A percentile compares a stretch with the other conserved stretches of the same genome.
Evolutionary conservation across 2,113 vertebrate genomes (phyloP).

Genomic region (Syngnathus typhle): DNA sequence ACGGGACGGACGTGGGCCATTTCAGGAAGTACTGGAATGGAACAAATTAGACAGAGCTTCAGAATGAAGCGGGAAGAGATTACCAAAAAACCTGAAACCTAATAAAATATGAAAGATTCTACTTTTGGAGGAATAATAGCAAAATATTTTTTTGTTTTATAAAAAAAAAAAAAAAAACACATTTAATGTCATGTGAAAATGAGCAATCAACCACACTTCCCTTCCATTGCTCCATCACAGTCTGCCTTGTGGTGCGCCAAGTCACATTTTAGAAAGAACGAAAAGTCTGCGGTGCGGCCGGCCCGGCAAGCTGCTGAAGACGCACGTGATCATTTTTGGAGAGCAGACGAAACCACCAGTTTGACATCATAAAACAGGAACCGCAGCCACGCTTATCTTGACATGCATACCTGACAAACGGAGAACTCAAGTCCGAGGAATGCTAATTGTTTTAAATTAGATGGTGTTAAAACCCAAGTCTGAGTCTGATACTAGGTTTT

Average conservation of each 20-base stretch:
- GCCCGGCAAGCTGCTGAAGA: not conserved
- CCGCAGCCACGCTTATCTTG: constrained; percentile 13
- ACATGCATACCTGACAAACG: constrained; percentile 24
- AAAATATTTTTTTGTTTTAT: not conserved
- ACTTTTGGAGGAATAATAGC: no score
- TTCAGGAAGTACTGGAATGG: not conserved
- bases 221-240: not conserved
- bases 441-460: not conserved
- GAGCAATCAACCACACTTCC: not conserved
- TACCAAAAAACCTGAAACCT: no score
- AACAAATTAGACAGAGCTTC: not conserved
- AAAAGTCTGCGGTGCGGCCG: not conserved
- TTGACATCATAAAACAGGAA: constrained; percentile 22
- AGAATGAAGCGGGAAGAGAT: not conserved
- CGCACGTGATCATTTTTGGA: not conserved
- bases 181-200: not conserved
- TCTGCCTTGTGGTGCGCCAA: not conserved
- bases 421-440: not conserved
- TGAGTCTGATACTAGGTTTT: no score
- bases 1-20: not conserved
- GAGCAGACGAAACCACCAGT: constrained; percentile 7
- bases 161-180: not conserved
- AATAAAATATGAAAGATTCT: no score
- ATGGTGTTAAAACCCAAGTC: no score
- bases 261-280: not conserved